phyloP scores from a whole-genome alignment of 1,140 invertebrate genomes.

The Alviniconcha marisindica region DNA sequence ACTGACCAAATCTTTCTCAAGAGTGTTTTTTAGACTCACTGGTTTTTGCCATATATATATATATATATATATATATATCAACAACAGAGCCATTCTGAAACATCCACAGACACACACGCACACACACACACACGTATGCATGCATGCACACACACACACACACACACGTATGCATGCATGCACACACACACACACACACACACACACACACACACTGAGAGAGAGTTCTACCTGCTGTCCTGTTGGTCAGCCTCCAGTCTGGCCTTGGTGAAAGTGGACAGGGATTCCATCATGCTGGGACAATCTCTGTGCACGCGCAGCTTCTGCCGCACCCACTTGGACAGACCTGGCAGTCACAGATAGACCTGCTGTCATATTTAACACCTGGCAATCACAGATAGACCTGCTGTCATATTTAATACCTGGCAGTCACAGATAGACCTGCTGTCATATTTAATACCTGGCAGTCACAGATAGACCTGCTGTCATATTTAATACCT shows the following conservation, averaged over 20 bases:
- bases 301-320: constrained; percentile 54
- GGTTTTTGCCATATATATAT: too few relatives aligned
- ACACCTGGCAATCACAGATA: too few relatives aligned
- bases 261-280: constrained; percentile 52
- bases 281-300: constrained; percentile 50
- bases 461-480: too few relatives aligned
- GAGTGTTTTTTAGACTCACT: too few relatives aligned
- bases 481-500: too few relatives aligned
- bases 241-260: background rate
- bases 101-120: background rate
- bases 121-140: background rate
- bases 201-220: background rate
- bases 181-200: background rate
- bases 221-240: background rate
- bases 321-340: constrained; percentile 69
- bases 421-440: too few relatives aligned
- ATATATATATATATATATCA: too few relatives aligned
- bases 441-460: too few relatives aligned
- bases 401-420: too few relatives aligned
- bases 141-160: background rate
- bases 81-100: background rate
- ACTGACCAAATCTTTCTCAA: too few relatives aligned
- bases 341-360: constrained; percentile 58
- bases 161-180: background rate
- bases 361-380: too few relatives aligned